A percentile compares a stretch with the other conserved stretches of the same genome.
phyloP scores from a whole-genome alignment of 2,888 invertebrate genomes.

The Adineta ricciae region DNA sequence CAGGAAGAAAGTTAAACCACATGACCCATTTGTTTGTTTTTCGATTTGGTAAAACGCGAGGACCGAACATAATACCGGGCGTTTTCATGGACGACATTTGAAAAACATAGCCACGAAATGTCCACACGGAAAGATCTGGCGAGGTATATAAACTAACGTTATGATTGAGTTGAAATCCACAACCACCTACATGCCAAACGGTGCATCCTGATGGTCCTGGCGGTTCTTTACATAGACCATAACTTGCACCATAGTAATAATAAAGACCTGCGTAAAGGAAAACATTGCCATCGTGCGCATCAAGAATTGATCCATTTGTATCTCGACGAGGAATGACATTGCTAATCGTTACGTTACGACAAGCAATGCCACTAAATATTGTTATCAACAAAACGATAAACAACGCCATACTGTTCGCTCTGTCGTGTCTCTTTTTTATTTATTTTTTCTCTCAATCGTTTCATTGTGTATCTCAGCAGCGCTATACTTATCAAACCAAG shows the following conservation, averaged over 20 bases:
- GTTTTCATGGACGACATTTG: constrained; percentile 11
- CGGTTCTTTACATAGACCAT: constrained; percentile 10
- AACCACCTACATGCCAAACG: background rate
- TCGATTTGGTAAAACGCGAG: background rate
- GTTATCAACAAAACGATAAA: background rate
- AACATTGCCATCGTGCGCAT: constrained; percentile 5
- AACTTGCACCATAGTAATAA: constrained; percentile 6
- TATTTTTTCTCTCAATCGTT: too few species aligned
- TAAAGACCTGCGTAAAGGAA: background rate
- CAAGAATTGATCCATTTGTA: background rate
- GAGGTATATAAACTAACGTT: constrained; percentile 14
- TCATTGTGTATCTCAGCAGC: too few species aligned
- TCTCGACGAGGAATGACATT: constrained; percentile 4
- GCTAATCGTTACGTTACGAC: background rate
- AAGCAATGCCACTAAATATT: background rate
- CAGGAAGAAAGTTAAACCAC: constrained; percentile 2
- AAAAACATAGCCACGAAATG: background rate
- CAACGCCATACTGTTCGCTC: too few species aligned
- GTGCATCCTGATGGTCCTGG: background rate
- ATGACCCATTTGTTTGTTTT: constrained; percentile 2
- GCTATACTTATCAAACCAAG: too few species aligned
- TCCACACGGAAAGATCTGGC: background rate
- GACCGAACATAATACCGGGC: background rate
- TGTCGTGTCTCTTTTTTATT: too few species aligned
- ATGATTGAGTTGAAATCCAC: constrained; percentile 8